Base-by-base conservation (phyloP, 2,113 vertebrate species). In the Macheiramphus alcinus region DNA sequence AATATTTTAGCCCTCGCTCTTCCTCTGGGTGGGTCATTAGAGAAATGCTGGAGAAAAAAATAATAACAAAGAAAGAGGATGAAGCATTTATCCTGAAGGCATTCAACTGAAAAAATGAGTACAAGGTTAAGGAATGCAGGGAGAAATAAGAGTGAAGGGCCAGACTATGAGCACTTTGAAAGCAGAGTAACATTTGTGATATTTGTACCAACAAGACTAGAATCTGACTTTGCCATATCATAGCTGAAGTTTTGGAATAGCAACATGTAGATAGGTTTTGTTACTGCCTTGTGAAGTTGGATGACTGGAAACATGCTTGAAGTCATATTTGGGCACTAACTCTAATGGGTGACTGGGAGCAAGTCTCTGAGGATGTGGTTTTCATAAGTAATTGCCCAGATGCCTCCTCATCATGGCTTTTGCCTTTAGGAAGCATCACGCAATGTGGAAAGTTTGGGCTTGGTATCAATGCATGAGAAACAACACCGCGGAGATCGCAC, bases 1-100 rank as follows among this genome's bases (percentile, higher is more conserved):
- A 96, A 93, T 94, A 96, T 94, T 97, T 96, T 62, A 97, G 53
- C 78, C 42, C 23, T 94, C 0, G 1, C 31, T 93, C 52, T 94
- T 94, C 70, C 70, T 89, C 86, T 62, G 61, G 53, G 34, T 67
- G 85, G 56, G 42, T 95, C 59, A 75, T 95, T 94, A 90, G 74
- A 72, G 58, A 76, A 90, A 84, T 43, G 36, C 14, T 42, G 45
- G 31, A 93, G 78, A 31, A 91, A 91, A 93, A 92, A 85, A 43
- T 6, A 42, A 13, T 7, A 72, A 18, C 14, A 17, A 86, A 62
- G 82, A 70, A 70, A 67, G 42, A 68, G 31, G 47, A 71, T 22
- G 43, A 70, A 71, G 2, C 15, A 47, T 92, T 92, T 13, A 92
- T 36, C 81, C 58, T 80, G 48, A 92, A 92, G 62, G 50, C 20